Percentiles rank a stretch among this genome's conserved stretches.
phyloP scores from a whole-genome alignment of 2,797 vertebrate genomes.

The Labeo calbasu region DNA sequence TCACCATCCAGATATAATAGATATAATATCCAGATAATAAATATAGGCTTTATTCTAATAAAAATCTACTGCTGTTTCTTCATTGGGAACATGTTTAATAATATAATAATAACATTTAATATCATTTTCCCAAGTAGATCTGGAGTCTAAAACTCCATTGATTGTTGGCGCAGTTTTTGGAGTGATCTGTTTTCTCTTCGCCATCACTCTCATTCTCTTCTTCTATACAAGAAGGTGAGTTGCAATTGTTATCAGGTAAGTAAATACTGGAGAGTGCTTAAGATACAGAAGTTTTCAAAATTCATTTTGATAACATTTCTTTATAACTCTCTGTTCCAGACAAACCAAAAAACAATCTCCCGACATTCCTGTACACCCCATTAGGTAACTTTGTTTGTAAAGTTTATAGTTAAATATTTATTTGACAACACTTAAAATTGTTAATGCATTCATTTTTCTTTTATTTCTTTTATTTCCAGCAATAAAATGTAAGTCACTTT shows the following conservation, averaged over 20 bases:
- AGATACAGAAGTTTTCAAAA: neutral
- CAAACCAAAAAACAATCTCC: conserved; percentile 60
- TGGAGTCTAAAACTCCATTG: accelerated
- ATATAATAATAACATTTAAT: neutral
- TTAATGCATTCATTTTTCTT: conserved; percentile 22
- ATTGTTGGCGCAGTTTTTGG: conserved; percentile 63
- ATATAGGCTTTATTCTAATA: neutral
- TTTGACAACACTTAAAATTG: neutral
- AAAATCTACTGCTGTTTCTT: neutral
- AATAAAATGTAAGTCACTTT: conserved; percentile 74
- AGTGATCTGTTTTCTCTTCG: conserved; percentile 64
- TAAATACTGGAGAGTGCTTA: neutral
- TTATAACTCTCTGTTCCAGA: conserved; percentile 58
- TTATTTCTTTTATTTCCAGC: conserved; percentile 62
- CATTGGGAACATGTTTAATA: neutral
- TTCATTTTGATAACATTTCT: neutral
- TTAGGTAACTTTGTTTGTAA: conserved; percentile 69
- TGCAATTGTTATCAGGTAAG: neutral
- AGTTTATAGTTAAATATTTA: neutral
- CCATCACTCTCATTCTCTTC: conserved; percentile 65
- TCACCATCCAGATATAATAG: too few species aligned
- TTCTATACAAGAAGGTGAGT: conserved; percentile 75
- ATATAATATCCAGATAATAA: too few species aligned
- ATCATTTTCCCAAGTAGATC: neutral
- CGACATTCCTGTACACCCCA: conserved; percentile 73